Conservation (phyloP, 1,140 invertebrate genomes). For the Drosophila sturtevanti region DNA sequence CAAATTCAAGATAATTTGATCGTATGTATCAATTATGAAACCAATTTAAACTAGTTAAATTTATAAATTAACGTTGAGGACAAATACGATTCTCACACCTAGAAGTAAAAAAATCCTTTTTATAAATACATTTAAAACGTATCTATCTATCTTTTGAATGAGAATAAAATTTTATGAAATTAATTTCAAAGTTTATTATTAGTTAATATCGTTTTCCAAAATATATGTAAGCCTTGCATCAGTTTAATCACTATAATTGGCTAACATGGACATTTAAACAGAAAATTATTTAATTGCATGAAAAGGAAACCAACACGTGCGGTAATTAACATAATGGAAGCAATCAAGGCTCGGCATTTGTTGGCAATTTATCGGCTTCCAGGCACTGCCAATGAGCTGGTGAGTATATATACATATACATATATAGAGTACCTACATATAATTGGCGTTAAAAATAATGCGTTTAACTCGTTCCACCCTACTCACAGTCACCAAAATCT, state of each 20-base stretch:
- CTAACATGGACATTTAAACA: constrained; percentile 25
- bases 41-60: no score
- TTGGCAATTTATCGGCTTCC: constrained; percentile 62
- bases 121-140: no score
- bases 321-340: constrained; percentile 71
- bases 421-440: constrained; percentile 19
- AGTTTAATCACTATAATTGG: constrained; percentile 20
- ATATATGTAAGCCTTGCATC: constrained; percentile 4
- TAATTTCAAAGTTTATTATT: neutral
- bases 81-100: no score
- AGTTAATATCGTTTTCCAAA: neutral
- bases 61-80: no score
- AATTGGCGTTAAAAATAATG: constrained; percentile 78
- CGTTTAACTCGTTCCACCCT: constrained; percentile 48
- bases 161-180: neutral
- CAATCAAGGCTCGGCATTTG: constrained; percentile 66
- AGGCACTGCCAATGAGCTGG: constrained; percentile 17
- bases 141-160: neutral
- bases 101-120: no score
- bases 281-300: constrained; percentile 46
- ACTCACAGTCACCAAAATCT: neutral
- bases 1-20: no score
- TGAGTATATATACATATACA: neutral
- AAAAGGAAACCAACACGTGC: constrained; percentile 49
- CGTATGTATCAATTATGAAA: no score